Conservation (phyloP, 2,113 vertebrate species). For the Otolemur garnettii region DNA sequence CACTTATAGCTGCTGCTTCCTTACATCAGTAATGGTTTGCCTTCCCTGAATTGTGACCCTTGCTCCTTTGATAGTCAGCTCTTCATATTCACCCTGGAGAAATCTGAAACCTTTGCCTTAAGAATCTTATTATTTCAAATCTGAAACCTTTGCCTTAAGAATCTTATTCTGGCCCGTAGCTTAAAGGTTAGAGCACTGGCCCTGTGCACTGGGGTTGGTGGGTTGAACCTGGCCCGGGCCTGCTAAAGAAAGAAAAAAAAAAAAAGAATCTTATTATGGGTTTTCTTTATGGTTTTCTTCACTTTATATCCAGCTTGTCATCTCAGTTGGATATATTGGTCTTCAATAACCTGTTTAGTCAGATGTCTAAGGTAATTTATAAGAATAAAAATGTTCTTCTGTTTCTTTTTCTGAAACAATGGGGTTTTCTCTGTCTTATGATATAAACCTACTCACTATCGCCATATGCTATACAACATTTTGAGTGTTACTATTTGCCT, state of each 20-base stretch:
- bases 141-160: too few species aligned
- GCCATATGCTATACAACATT: conserved; percentile 49
- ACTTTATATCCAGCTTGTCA: conserved; percentile 10
- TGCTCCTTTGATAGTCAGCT: not conserved
- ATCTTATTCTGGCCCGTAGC: too few species aligned
- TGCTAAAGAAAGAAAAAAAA: too few species aligned
- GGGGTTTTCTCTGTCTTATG: not conserved
- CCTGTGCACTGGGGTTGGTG: too few species aligned
- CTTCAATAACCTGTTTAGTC: conserved; percentile 67
- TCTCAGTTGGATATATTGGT: not conserved
- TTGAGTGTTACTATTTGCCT: conserved; percentile 53
- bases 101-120: not conserved
- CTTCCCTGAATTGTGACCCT: not conserved
- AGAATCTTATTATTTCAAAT: not conserved
- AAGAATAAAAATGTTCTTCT: conserved; percentile 37
- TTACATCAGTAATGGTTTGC: not conserved
- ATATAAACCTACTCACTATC: not conserved
- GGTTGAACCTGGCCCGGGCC: too few species aligned
- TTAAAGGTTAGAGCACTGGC: too few species aligned
- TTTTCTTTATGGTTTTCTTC: not conserved
- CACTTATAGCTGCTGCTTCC: not conserved
- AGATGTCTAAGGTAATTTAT: conserved; percentile 60
- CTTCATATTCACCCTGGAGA: not conserved
- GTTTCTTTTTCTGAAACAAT: not conserved
- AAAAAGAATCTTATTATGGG: not conserved